These are phyloP conservation scores for Sigmodon hispidus DNA, from an alignment of 2,113 vertebrate genomes.

Conservation along the genomic window DNA sequence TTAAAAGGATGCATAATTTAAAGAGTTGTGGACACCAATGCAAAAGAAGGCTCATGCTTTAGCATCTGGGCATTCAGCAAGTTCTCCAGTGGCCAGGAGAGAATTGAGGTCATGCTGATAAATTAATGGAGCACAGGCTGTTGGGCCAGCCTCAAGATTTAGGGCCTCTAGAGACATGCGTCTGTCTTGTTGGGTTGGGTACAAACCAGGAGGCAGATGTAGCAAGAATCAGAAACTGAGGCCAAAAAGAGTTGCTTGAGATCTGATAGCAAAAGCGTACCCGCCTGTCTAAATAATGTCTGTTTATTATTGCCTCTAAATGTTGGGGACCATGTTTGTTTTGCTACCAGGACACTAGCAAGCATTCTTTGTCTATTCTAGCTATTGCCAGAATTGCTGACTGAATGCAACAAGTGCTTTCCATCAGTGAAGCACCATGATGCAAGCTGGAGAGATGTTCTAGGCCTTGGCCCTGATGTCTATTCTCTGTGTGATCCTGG, in stretches of 20 bases:
- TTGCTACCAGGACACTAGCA: neutral
- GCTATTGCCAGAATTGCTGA: neutral
- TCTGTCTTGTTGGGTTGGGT: constrained; percentile 22
- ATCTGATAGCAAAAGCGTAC: neutral
- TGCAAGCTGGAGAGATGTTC: neutral
- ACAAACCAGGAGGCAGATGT: constrained; percentile 46
- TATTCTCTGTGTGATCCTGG: neutral
- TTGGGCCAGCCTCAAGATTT: neutral
- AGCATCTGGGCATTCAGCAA: neutral
- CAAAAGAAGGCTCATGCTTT: neutral
- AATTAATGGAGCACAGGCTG: constrained; percentile 42
- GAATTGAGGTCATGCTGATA: constrained; percentile 38
- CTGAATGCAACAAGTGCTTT: neutral
- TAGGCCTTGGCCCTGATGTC: neutral
- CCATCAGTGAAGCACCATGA: neutral
- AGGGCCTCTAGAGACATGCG: neutral
- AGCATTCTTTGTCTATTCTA: neutral
- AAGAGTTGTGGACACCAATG: neutral
- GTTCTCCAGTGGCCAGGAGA: neutral
- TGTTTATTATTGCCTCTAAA: neutral
- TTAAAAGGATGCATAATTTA: constrained; percentile 42
- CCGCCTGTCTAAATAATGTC: neutral
- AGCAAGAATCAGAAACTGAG: constrained; percentile 16
- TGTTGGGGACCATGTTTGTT: neutral
- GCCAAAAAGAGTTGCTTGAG: neutral